phyloP scores from a whole-genome alignment of 2,113 vertebrate genomes.

The Rostratula benghalensis region DNA sequence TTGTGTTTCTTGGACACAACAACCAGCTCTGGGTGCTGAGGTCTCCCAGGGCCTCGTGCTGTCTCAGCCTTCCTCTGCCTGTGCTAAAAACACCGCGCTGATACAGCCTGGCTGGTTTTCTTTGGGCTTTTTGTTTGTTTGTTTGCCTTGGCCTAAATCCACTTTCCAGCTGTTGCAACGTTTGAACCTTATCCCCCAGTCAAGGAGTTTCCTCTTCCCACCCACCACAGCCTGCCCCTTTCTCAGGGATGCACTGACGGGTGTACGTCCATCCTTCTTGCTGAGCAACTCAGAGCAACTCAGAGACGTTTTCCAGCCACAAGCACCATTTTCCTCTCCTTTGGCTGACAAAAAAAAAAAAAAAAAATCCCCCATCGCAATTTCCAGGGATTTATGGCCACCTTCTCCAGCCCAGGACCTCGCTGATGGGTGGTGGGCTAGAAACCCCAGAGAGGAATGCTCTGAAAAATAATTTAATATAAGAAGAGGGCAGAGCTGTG shows the following conservation, averaged over 20 bases:
- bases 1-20: neutral
- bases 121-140: neutral
- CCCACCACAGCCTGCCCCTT: neutral
- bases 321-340: neutral
- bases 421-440: accelerated
- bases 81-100: accelerated
- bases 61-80: neutral
- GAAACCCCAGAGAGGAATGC: neutral
- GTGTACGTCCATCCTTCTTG: accelerated
- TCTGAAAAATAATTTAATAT: neutral
- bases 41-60: neutral
- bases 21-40: neutral
- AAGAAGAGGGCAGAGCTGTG: neutral
- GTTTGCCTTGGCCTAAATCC: neutral
- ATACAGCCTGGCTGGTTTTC: neutral
- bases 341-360: too few relatives aligned
- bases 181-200: neutral
- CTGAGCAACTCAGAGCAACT: too few relatives aligned
- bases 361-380: accelerated
- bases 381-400: neutral
- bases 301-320: neutral
- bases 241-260: neutral
- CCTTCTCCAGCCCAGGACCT: neutral
- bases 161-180: neutral
- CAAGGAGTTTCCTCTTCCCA: neutral